A percentile compares a stretch with the other conserved stretches of the same genome.
Evolutionary conservation across 2,797 vertebrate species (phyloP).

Genomic region (Enteromius mattozi): DNA sequence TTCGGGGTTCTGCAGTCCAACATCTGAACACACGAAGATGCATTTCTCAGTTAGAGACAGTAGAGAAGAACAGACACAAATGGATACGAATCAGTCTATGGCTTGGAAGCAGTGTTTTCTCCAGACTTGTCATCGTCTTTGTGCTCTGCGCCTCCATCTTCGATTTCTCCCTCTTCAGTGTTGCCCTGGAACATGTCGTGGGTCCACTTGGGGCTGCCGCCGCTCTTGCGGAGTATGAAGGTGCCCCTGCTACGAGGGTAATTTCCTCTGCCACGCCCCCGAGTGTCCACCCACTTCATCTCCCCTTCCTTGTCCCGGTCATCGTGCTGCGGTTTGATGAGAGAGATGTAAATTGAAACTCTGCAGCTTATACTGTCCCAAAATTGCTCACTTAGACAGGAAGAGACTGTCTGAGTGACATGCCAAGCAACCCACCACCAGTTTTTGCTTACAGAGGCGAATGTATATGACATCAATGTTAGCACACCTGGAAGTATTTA

Average conservation of each 20-base stretch:
- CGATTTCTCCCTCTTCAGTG: slow-evolving; percentile 84
- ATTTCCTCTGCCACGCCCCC: slow-evolving; percentile 85
- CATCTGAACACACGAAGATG: not conserved
- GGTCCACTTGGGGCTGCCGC: slow-evolving; percentile 81
- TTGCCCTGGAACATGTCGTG: slow-evolving; percentile 92
- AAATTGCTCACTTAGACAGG: slow-evolving; percentile 1
- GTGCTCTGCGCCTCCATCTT: slow-evolving; percentile 83
- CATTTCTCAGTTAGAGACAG: slow-evolving; percentile 12
- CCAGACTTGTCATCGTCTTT: slow-evolving; percentile 82
- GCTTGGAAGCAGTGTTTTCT: slow-evolving; percentile 76
- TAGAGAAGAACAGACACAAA: slow-evolving; percentile 36
- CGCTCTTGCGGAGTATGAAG: slow-evolving; percentile 88
- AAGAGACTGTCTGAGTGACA: not conserved
- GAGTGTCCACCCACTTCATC: slow-evolving; percentile 86
- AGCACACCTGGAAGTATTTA: slow-evolving; percentile 96
- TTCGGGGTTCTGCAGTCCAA: slow-evolving; percentile 11
- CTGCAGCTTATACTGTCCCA: not conserved
- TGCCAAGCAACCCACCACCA: slow-evolving; percentile 20
- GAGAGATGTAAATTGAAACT: slow-evolving; percentile 27
- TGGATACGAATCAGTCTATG: slow-evolving; percentile 58
- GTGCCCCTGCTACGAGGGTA: slow-evolving; percentile 89
- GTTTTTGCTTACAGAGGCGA: slow-evolving; percentile 5
- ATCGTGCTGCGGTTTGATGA: slow-evolving; percentile 84
- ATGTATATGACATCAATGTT: not conserved
- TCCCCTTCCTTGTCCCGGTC: slow-evolving; percentile 95